Conservation (phyloP, 1,140 invertebrate genomes). For the Polypedilum vanderplanki region DNA sequence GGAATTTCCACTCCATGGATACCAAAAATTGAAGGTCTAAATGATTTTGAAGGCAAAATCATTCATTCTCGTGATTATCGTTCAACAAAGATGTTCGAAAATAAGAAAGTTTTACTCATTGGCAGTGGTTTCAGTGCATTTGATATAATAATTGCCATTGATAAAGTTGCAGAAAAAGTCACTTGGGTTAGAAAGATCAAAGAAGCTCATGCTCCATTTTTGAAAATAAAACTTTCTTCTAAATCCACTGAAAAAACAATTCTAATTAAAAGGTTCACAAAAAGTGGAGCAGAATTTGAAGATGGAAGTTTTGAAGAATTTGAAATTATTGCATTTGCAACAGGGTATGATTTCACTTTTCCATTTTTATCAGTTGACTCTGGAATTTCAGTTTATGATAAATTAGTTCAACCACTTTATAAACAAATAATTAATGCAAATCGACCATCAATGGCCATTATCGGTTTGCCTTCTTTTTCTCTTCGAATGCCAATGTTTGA, state of each 20-base stretch:
- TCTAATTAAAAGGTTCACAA: conserved; percentile 45
- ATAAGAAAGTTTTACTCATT: conserved; percentile 41
- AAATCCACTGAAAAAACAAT: conserved; percentile 56
- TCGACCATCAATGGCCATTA: conserved; percentile 52
- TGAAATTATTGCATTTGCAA: conserved; percentile 51
- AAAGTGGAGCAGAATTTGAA: conserved; percentile 47
- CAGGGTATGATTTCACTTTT: conserved; percentile 42
- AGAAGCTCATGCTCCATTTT: background rate
- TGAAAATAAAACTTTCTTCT: conserved; percentile 46
- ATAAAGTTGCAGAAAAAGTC: background rate
- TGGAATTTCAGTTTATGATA: conserved; percentile 44
- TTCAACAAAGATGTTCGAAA: conserved; percentile 45
- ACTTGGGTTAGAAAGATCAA: background rate
- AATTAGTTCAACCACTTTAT: conserved; percentile 54
- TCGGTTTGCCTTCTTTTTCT: conserved; percentile 51
- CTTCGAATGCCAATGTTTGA: conserved; percentile 58
- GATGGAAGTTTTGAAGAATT: conserved; percentile 52
- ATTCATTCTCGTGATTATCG: conserved; percentile 61
- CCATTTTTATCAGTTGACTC: conserved; percentile 30
- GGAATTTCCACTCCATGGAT: conserved; percentile 54
- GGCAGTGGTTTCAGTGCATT: conserved; percentile 56
- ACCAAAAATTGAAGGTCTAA: conserved; percentile 34
- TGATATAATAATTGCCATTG: conserved; percentile 48
- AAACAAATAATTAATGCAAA: conserved; percentile 56
- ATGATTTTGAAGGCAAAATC: conserved; percentile 43